Evolutionary conservation across 1,140 invertebrate genomes (phyloP).

Genomic region (Cherax destructor): DNA sequence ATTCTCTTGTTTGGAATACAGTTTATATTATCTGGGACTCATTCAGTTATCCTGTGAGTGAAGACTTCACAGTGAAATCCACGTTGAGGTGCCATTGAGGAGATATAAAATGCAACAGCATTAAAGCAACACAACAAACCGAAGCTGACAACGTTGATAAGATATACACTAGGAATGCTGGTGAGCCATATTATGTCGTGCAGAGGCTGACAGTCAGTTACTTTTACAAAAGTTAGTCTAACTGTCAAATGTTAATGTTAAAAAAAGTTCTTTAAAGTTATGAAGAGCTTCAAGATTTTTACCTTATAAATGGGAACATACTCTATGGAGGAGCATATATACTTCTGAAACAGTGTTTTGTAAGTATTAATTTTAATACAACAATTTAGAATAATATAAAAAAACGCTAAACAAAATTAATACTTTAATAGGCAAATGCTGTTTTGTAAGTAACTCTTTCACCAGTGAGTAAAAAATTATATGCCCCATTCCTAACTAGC

Average conservation of each 20-base stretch:
- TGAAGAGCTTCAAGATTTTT: too few species aligned
- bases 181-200: neutral
- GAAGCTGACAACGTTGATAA: neutral
- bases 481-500: too few species aligned
- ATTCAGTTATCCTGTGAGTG: neutral
- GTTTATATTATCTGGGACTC: neutral
- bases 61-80: neutral
- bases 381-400: too few species aligned
- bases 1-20: neutral
- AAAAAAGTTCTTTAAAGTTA: neutral
- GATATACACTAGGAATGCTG: neutral
- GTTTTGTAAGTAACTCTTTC: too few species aligned
- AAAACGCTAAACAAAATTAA: too few species aligned
- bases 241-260: neutral
- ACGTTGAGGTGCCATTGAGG: neutral
- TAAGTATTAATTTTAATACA: too few species aligned
- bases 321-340: too few species aligned
- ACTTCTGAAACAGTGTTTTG: too few species aligned
- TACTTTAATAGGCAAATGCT: too few species aligned
- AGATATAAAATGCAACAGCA: neutral
- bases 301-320: too few species aligned
- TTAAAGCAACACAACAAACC: neutral
- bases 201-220: neutral
- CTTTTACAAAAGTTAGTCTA: neutral
- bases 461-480: too few species aligned